Evolutionary conservation across 2,797 vertebrate genomes (phyloP), one percentile per base, ranked within the genome.

Genomic region (Gymnopithys bicolor): DNA sequence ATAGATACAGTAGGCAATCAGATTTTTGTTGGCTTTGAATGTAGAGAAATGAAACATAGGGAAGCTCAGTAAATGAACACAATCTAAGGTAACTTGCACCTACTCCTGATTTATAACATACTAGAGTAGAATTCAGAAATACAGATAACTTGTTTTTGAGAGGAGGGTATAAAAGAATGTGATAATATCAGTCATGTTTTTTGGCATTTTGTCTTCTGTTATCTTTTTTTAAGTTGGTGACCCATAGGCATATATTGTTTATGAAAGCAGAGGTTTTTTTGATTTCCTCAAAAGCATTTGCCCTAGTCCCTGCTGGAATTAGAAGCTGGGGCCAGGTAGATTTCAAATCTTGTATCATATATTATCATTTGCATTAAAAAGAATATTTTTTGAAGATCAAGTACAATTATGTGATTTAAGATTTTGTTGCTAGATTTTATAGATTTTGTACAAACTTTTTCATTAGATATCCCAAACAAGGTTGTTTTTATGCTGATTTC

Each of bases 401-500:
- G 32, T 49, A 7, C 13, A 84, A 45, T 32, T 60, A 30, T 5
- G 32, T 13, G 2, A 21, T 37, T 13, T 33, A 75, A 71, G 33
- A 49, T 37, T 27, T 33, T 81, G 4, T 9, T 71, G 5, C 7
- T 68, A 60, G 28, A 28, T 21, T 3, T 16, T 49, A 6, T 21
- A 67, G 4, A 13, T 48, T 33, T 70, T 56, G 12, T 41, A 30
- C 10, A 77, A 25, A 6, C 0, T 30, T 28, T 78, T 33, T 15
- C 18, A 33, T 35, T 45, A 39, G 1, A 5, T 45, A 30, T 23
- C 6, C 4, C 15, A 35, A 11, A 28, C 6, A 51, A 0, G 1
- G 10, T 5, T 53, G 24, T 7, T 48, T 3, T 33, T 68, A n/a
- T 17, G 10, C 9, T 69, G 22, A 51, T 74, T 79, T 80, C 70